Percentiles rank a stretch among this genome's conserved stretches.
Evolutionary conservation across 2,113 vertebrate genomes (phyloP).

Genomic region (Nannospalax galili): DNA sequence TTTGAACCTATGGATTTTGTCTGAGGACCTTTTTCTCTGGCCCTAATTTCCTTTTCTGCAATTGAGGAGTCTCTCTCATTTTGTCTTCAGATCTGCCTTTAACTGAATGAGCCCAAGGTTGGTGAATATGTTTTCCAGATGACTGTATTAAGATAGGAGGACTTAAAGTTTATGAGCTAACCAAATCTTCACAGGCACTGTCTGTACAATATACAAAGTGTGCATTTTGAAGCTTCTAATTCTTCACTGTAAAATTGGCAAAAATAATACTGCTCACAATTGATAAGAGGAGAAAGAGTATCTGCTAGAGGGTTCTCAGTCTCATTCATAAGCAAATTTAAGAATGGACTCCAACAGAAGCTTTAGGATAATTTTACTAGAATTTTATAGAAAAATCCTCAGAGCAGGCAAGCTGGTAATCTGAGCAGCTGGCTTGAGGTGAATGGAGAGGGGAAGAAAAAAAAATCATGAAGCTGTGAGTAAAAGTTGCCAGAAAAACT

Average conservation of each 20-base stretch:
- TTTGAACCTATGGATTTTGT: neutral
- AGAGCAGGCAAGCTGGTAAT: too few species aligned
- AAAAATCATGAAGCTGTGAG: too few species aligned
- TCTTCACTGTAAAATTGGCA: neutral
- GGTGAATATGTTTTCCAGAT: neutral
- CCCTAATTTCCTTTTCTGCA: constrained; percentile 18
- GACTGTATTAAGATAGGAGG: neutral
- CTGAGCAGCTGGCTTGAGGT: too few species aligned
- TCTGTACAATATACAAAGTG: neutral
- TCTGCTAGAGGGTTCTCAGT: too few species aligned
- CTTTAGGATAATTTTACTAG: too few species aligned
- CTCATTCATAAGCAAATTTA: too few species aligned
- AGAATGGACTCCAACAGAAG: too few species aligned
- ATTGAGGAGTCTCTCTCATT: neutral
- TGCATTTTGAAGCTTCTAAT: neutral
- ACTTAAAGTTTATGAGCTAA: neutral
- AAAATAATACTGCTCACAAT: neutral
- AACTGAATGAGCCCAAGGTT: neutral
- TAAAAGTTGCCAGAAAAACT: too few species aligned
- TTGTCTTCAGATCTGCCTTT: neutral
- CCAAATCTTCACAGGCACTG: neutral
- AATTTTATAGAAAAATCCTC: too few species aligned
- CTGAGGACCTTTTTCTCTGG: neutral
- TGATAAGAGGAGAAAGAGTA: too few species aligned
- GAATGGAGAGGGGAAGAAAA: too few species aligned